Percentiles rank a stretch among this genome's conserved stretches.
phyloP scores from a whole-genome alignment of 2,888 invertebrate genomes.

The Terebella lapidaria region DNA sequence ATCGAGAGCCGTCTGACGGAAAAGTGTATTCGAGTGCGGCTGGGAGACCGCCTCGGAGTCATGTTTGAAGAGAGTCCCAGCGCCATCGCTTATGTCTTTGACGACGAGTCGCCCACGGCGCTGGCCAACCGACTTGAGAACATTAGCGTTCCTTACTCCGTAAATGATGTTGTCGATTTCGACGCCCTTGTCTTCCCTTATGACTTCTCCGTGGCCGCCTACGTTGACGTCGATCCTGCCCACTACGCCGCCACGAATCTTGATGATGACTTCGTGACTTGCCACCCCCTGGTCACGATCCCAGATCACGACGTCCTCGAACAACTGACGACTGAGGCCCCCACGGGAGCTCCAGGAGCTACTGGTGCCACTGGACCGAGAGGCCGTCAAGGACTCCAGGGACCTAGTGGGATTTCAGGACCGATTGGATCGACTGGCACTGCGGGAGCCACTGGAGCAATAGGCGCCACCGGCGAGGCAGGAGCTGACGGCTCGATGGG shows the following conservation, averaged over 20 bases:
- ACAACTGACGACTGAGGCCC: conserved; percentile 3
- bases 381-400: conserved; percentile 2
- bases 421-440: conserved; percentile 2
- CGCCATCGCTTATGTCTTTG: conserved; percentile 11
- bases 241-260: not conserved
- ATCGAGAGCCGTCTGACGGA: conserved; percentile 14
- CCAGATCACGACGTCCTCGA: conserved; percentile 2
- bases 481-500: conserved; percentile 5
- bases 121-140: conserved; percentile 1
- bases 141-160: not conserved
- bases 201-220: conserved; percentile 14
- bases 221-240: not conserved
- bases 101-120: not conserved
- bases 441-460: conserved; percentile 3
- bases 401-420: conserved; percentile 1
- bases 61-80: conserved; percentile 9
- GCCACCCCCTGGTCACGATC: conserved; percentile 11
- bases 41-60: conserved; percentile 15
- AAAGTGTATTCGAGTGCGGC: conserved; percentile 9
- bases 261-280: not conserved
- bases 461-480: conserved; percentile 2
- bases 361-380: conserved; percentile 3
- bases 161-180: conserved; percentile 8
- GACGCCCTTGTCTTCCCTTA: conserved; percentile 11
- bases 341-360: conserved; percentile 8